Evolutionary conservation across 2,888 invertebrate species (phyloP).

Genomic region (Melanargia galathea): DNA sequence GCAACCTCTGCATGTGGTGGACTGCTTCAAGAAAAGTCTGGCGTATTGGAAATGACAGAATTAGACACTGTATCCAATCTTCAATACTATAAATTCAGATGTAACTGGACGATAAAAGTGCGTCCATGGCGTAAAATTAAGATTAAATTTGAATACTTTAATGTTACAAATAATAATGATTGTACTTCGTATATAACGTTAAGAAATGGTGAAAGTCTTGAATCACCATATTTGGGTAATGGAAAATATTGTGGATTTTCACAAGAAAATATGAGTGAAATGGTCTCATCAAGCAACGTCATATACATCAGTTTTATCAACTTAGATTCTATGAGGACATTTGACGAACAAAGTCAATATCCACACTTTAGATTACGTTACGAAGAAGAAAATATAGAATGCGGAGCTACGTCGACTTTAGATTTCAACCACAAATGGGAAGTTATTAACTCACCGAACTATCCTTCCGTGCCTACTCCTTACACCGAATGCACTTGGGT

Average conservation of each 20-base stretch:
- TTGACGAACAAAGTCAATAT: conserved; percentile 36
- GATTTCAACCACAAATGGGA: conserved; percentile 70
- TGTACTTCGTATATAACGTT: conserved; percentile 77
- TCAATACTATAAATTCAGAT: conserved; percentile 59
- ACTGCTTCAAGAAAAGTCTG: conserved; percentile 79
- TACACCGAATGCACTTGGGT: conserved; percentile 93
- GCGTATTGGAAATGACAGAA: conserved; percentile 69
- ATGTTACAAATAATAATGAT: conserved; percentile 76
- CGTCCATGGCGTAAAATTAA: conserved; percentile 87
- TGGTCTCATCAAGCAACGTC: conserved; percentile 85
- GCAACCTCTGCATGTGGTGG: conserved; percentile 88
- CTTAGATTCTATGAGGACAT: conserved; percentile 19
- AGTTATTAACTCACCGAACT: conserved; percentile 88
- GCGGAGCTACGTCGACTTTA: conserved; percentile 85
- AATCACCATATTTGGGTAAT: conserved; percentile 87
- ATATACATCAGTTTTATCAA: conserved; percentile 55
- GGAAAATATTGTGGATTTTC: conserved; percentile 88
- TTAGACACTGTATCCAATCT: conserved; percentile 43
- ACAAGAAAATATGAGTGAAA: conserved; percentile 59
- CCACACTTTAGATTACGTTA: conserved; percentile 76
- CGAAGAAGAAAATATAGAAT: conserved; percentile 84
- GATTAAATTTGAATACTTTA: conserved; percentile 83
- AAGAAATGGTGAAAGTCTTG: conserved; percentile 87
- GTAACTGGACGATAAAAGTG: conserved; percentile 89
- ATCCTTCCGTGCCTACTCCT: conserved; percentile 89